These are phyloP conservation scores for Pollenia angustigena DNA, from an alignment of 2,888 invertebrate species.

Conservation along the genomic window DNA sequence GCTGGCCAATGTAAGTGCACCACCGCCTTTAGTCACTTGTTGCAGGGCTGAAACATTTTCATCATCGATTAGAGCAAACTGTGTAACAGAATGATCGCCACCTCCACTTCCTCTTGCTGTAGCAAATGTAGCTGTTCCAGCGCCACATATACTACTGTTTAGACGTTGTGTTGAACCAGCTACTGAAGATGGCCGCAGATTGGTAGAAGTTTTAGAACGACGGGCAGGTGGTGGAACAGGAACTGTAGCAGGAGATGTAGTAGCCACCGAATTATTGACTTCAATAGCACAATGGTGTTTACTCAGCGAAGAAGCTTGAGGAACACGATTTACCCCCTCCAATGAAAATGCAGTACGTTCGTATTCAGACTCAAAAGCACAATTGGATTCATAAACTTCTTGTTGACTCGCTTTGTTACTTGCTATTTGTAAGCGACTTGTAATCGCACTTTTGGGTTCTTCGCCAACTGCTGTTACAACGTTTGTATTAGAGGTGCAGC, in stretches of 20 bases:
- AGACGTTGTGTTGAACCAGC: slow-evolving; percentile 73
- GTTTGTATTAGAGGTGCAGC: slow-evolving; percentile 43
- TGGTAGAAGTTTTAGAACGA: slow-evolving; percentile 80
- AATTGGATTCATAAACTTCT: slow-evolving; percentile 75
- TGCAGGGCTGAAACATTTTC: slow-evolving; percentile 95
- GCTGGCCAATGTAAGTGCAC: slow-evolving; percentile 95
- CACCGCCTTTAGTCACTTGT: slow-evolving; percentile 94
- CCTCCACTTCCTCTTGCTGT: slow-evolving; percentile 85
- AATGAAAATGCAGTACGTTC: slow-evolving; percentile 77
- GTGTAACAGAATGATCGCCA: slow-evolving; percentile 93
- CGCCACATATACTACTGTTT: slow-evolving; percentile 60
- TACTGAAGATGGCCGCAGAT: slow-evolving; percentile 79
- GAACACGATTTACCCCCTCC: slow-evolving; percentile 74
- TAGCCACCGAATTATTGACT: slow-evolving; percentile 56
- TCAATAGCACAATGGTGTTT: slow-evolving; percentile 56
- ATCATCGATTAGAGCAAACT: slow-evolving; percentile 96
- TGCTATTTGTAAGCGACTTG: slow-evolving; percentile 88
- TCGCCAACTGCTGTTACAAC: slow-evolving; percentile 42
- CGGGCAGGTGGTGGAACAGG: slow-evolving; percentile 77
- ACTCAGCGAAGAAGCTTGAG: slow-evolving; percentile 56
- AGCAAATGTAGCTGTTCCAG: slow-evolving; percentile 76
- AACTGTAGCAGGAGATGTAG: slow-evolving; percentile 47
- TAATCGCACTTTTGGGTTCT: slow-evolving; percentile 86
- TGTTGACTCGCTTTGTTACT: slow-evolving; percentile 79
- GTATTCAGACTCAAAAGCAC: slow-evolving; percentile 50